A percentile compares a stretch with the other conserved stretches of the same genome.
phyloP scores from a whole-genome alignment of 2,888 invertebrate genomes.

The Xylophagus ater region DNA sequence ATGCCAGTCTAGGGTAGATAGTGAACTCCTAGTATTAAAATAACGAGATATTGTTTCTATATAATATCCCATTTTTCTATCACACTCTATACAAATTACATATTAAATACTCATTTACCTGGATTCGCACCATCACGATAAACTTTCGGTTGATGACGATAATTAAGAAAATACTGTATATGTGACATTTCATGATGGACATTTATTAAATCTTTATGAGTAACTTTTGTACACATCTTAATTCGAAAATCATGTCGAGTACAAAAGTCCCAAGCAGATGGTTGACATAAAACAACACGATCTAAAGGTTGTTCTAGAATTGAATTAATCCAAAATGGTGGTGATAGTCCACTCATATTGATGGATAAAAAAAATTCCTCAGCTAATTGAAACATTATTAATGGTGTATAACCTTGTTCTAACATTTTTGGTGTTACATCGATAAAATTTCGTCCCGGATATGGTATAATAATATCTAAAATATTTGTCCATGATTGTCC shows the following conservation, averaged over 20 bases:
- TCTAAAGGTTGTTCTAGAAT: conserved; percentile 70
- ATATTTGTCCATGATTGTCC: conserved; percentile 79
- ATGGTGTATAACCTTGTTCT: conserved; percentile 73
- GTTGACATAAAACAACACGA: conserved; percentile 71
- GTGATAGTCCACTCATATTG: conserved; percentile 76
- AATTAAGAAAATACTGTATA: conserved; percentile 77
- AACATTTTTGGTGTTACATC: conserved; percentile 78
- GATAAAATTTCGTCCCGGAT: conserved; percentile 69
- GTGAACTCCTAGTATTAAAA: no score
- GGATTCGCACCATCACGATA: conserved; percentile 90
- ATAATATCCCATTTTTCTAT: no score
- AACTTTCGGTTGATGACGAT: conserved; percentile 69
- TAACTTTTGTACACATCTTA: conserved; percentile 78
- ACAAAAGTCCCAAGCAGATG: conserved; percentile 92
- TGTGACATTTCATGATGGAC: conserved; percentile 90
- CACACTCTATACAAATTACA: background rate
- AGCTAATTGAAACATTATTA: conserved; percentile 72
- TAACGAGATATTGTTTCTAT: no score
- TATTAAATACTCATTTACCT: conserved; percentile 53
- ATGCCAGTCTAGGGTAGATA: no score
- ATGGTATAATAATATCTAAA: conserved; percentile 69
- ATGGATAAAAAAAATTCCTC: conserved; percentile 87
- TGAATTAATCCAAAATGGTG: conserved; percentile 80
- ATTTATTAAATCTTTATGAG: conserved; percentile 75
- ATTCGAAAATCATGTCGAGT: conserved; percentile 76